Base-by-base conservation (phyloP, 2,797 vertebrate species). In the Avahi laniger region DNA sequence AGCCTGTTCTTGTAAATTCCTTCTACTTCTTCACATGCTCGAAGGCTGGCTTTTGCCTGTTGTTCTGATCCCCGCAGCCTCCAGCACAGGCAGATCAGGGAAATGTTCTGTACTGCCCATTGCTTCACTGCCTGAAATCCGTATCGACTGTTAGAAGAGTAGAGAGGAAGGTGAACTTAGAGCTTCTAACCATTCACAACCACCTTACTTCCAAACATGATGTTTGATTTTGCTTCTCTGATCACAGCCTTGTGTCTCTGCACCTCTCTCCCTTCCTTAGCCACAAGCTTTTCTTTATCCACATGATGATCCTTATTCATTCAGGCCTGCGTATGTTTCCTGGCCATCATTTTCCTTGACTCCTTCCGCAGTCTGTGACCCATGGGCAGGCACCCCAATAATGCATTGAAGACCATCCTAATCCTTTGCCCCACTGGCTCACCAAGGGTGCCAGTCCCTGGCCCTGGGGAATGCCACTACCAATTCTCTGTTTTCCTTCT, bases 311-410 rank as follows among this genome's bases (percentile, higher is more conserved):
- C 22, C 69, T 20, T 9, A 4, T 48, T 89, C 17, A 9, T 10
- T 81, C 30, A 48, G 26, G 17, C 30, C 17, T 43, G 26, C 3
- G 0, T 15, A 35, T 52, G 14, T 24, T 78, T 4, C 35, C 20
- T 26, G 10, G 7, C 18, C 61, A 52, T 61, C 7, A 14, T 50
- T 57, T 93, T 57, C 43, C 46, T 38, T 15, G 10, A 15, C 41
- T 91, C 26, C 10, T 52, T 88, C 43, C 35, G 63, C 3, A 17
- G 48, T 13, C 35, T 38, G 26, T 81, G 52, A 35, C 17, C 24
- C 9, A 22, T 0, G 14, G 30, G 11, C 30, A 63, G 28, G n/a
- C 18, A 61, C 76, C 24, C n/a, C 13, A 4, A 22, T 0, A 15
- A 1, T 30, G 5, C 7, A 28, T 61, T 50, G 28, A 82, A 43